phyloP scores from a whole-genome alignment of 2,888 invertebrate genomes.

The Osedax fenrisi region DNA sequence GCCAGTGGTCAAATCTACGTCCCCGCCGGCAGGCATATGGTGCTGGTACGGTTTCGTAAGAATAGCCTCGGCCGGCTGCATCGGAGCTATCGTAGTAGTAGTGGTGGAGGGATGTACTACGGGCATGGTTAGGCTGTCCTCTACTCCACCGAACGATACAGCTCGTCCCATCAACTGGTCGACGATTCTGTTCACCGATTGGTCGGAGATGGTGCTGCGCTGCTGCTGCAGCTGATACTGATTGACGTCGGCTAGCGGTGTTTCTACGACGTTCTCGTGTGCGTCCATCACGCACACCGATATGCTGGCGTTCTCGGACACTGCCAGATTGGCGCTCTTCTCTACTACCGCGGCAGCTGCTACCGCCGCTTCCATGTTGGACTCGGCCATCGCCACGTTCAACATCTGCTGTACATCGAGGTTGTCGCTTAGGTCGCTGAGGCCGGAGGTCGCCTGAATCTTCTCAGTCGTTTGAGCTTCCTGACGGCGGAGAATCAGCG shows the following conservation, averaged over 20 bases:
- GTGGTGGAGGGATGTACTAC: background rate
- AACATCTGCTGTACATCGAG: background rate
- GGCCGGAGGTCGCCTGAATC: background rate
- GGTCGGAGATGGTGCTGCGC: background rate
- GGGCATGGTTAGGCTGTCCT: too few relatives aligned
- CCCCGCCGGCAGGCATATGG: background rate
- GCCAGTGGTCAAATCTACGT: background rate
- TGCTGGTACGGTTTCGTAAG: background rate
- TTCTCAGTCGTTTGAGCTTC: background rate
- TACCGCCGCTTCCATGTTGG: background rate
- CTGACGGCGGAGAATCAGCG: too few relatives aligned
- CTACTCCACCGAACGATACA: background rate
- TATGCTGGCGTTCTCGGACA: background rate
- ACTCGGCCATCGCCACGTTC: background rate
- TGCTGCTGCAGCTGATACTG: too few relatives aligned
- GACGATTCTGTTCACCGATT: background rate
- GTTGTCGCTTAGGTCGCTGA: background rate
- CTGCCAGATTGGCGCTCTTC: background rate
- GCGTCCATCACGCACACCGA: background rate
- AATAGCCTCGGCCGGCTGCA: background rate
- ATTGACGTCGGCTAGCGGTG: background rate
- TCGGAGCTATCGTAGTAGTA: background rate
- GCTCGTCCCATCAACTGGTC: background rate
- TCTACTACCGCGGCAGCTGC: background rate
- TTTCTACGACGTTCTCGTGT: background rate